A percentile compares a stretch with the other conserved stretches of the same genome.
Evolutionary conservation across 2,888 invertebrate species (phyloP).

Genomic region (Lycia hirtaria): DNA sequence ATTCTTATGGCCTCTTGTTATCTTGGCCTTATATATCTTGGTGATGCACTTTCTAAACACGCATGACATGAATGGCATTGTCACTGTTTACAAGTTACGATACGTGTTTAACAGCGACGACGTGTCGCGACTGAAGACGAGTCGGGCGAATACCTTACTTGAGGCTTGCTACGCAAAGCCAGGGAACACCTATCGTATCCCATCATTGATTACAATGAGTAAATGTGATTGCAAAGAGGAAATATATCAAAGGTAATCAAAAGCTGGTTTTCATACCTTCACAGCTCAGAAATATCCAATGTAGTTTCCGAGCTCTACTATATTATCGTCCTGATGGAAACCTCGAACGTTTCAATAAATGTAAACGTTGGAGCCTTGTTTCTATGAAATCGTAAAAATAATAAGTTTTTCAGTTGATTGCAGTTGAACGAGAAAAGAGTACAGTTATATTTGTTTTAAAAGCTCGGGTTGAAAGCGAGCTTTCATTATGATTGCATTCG

Average conservation of each 20-base stretch:
- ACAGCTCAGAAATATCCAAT: constrained; percentile 22
- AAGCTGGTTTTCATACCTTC: constrained; percentile 14
- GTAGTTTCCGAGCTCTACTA: constrained; percentile 16
- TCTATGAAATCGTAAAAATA: constrained; percentile 4
- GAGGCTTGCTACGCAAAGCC: too few species aligned
- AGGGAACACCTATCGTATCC: too few species aligned
- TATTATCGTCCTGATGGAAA: constrained; percentile 11
- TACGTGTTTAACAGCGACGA: too few species aligned
- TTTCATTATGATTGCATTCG: constrained; percentile 35
- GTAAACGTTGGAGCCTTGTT: constrained; percentile 2
- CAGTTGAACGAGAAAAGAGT: constrained; percentile 15
- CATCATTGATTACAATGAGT: background rate
- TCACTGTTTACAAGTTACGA: too few species aligned
- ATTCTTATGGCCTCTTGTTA: too few species aligned
- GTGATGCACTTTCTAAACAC: too few species aligned
- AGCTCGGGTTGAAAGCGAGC: constrained; percentile 13
- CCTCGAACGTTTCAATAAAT: constrained; percentile 6
- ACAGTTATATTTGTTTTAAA: constrained; percentile 9
- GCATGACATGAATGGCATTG: too few species aligned
- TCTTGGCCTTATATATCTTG: too few species aligned
- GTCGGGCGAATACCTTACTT: too few species aligned
- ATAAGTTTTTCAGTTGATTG: constrained; percentile 26
- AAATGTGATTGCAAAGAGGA: constrained; percentile 4
- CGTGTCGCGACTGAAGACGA: too few species aligned
- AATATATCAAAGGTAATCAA: constrained; percentile 19